These are phyloP conservation scores for Drosophila monieri DNA, from an alignment of 2,888 invertebrate species.

Conservation along the genomic window DNA sequence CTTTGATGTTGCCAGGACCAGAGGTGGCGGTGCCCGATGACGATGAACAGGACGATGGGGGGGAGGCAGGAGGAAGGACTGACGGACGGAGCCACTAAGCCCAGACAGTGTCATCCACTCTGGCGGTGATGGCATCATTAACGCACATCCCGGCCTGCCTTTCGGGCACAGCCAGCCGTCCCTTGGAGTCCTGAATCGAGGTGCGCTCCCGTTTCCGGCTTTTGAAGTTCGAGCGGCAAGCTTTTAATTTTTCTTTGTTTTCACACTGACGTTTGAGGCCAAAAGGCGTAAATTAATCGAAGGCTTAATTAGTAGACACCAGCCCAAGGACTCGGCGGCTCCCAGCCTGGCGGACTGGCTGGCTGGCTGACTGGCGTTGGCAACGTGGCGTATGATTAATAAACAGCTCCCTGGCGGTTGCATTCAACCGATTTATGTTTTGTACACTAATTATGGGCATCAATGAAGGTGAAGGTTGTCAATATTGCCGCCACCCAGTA, in stretches of 20 bases:
- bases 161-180: constrained; percentile 50
- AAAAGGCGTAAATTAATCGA: constrained; percentile 82
- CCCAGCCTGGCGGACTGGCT: not conserved
- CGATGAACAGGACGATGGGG: not conserved
- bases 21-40: constrained; percentile 1
- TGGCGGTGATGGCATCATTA: constrained; percentile 78
- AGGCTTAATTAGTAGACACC: constrained; percentile 77
- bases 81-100: constrained; percentile 68
- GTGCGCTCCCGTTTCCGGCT: constrained; percentile 66
- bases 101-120: constrained; percentile 73
- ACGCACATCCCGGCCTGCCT: constrained; percentile 68
- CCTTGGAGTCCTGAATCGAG: constrained; percentile 31
- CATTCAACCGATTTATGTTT: constrained; percentile 46
- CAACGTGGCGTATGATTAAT: constrained; percentile 77
- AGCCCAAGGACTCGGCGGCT: constrained; percentile 18
- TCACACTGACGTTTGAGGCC: constrained; percentile 74
- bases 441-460: constrained; percentile 70
- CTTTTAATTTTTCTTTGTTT: constrained; percentile 77
- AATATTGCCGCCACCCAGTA: constrained; percentile 62
- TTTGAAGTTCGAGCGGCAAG: constrained; percentile 77
- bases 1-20: constrained; percentile 74
- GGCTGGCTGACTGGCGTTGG: constrained; percentile 24
- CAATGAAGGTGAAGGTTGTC: constrained; percentile 78
- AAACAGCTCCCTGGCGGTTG: constrained; percentile 67
- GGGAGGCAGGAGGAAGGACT: not conserved